Conservation (phyloP, 2,888 invertebrate genomes). For the Torymus auratus region DNA sequence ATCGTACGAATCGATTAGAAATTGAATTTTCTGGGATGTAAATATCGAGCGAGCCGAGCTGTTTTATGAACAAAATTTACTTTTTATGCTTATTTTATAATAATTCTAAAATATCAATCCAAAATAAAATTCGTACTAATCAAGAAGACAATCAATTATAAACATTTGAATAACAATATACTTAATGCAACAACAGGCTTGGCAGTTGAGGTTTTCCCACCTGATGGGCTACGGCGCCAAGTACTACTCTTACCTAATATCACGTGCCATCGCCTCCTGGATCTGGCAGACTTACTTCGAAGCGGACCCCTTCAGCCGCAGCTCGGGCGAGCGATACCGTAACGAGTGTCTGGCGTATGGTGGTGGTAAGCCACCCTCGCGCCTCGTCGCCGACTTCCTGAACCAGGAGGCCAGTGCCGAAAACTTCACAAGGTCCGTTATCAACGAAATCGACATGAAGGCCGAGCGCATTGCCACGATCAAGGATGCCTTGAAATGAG, state of each 20-base stretch:
- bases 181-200: slow-evolving; percentile 80
- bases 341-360: slow-evolving; percentile 89
- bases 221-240: slow-evolving; percentile 98
- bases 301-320: slow-evolving; percentile 85
- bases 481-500: slow-evolving; percentile 45
- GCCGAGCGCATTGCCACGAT: slow-evolving; percentile 74
- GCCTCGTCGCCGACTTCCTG: slow-evolving; percentile 88
- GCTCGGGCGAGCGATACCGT: slow-evolving; percentile 88
- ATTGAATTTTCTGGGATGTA: too few relatives aligned
- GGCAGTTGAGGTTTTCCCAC: slow-evolving; percentile 97
- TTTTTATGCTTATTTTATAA: too few relatives aligned
- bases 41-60: too few relatives aligned
- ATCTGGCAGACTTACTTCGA: slow-evolving; percentile 94
- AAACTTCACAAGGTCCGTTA: slow-evolving; percentile 87
- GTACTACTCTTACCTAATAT: slow-evolving; percentile 98
- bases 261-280: slow-evolving; percentile 93
- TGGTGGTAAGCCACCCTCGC: slow-evolving; percentile 89
- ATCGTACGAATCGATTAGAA: too few relatives aligned
- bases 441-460: slow-evolving; percentile 85
- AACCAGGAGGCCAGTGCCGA: slow-evolving; percentile 86
- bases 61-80: too few relatives aligned
- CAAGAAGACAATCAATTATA: too few relatives aligned
- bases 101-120: too few relatives aligned
- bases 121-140: too few relatives aligned
- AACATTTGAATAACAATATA: too few relatives aligned